Evolutionary conservation across 2,113 vertebrate species (phyloP).

Genomic region (Tychaedon coryphoeus): DNA sequence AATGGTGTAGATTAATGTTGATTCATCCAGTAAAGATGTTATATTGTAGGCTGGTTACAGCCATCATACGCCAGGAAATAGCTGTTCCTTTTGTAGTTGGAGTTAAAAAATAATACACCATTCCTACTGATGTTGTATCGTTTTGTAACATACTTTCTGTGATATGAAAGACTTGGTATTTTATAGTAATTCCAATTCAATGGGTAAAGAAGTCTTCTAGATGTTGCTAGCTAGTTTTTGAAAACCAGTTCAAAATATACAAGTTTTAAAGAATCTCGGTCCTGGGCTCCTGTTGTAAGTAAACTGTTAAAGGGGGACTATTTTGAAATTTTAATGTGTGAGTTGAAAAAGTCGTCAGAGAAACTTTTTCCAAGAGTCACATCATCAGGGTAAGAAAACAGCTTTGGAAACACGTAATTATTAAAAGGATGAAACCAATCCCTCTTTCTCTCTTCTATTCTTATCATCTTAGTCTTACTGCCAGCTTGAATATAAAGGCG

Average conservation of each 20-base stretch:
- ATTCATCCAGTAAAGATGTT: background rate
- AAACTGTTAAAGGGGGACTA: background rate
- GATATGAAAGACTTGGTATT: background rate
- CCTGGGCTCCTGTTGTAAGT: background rate
- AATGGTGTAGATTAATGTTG: background rate
- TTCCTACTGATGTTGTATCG: background rate
- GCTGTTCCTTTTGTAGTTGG: background rate
- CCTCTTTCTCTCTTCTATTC: background rate
- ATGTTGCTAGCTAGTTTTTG: background rate
- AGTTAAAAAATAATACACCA: background rate
- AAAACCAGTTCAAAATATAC: background rate
- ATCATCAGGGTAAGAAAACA: background rate
- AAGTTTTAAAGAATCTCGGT: background rate
- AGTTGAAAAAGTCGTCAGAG: background rate
- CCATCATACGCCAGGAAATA: background rate
- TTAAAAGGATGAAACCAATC: background rate
- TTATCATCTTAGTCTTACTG: background rate
- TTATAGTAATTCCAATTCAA: background rate
- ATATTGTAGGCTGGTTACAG: background rate
- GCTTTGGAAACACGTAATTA: background rate
- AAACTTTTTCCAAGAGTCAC: background rate
- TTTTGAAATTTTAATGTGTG: background rate
- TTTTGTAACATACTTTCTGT: background rate
- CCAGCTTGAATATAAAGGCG: background rate
- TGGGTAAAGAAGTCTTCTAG: background rate